Evolutionary conservation across 2,797 vertebrate genomes (phyloP).

Genomic region (Diglossa cyanea): DNA sequence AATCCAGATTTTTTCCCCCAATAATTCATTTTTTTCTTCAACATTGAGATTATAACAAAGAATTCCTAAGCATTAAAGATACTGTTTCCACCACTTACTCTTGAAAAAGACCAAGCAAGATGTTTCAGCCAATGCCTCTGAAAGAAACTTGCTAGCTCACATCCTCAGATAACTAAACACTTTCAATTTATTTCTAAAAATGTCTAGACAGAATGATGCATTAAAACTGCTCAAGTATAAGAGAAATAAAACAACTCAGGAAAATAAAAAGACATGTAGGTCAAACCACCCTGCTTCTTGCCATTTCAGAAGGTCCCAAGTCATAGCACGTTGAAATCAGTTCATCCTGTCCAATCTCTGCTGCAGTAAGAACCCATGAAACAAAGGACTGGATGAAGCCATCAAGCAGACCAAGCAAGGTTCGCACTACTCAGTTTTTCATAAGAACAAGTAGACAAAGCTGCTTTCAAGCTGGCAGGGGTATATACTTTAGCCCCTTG

Average conservation of each 20-base stretch:
- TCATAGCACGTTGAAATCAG: not conserved
- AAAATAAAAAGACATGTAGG: not conserved
- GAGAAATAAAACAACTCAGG: conserved; percentile 8
- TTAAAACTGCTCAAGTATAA: conserved; percentile 42
- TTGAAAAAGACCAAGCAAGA: not conserved
- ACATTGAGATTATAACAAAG: not conserved
- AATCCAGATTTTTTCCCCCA: not conserved
- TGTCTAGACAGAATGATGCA: not conserved
- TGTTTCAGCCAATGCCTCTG: not conserved
- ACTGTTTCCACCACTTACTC: not conserved
- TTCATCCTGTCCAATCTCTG: not conserved
- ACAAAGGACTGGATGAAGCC: not conserved
- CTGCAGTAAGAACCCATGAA: not conserved
- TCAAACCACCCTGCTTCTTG: not conserved
- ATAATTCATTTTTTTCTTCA: not conserved
- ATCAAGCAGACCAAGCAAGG: not conserved
- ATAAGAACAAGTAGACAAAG: not conserved
- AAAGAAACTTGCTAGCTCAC: not conserved
- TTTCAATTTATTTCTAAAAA: not conserved
- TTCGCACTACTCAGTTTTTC: not conserved
- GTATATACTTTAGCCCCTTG: not conserved
- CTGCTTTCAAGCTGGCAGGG: not conserved
- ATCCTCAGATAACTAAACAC: not conserved
- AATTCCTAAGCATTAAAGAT: not conserved
- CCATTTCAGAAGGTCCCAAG: not conserved